Base-by-base conservation (phyloP, 2,113 vertebrate genomes). In the Spheniscus mendiculus region DNA sequence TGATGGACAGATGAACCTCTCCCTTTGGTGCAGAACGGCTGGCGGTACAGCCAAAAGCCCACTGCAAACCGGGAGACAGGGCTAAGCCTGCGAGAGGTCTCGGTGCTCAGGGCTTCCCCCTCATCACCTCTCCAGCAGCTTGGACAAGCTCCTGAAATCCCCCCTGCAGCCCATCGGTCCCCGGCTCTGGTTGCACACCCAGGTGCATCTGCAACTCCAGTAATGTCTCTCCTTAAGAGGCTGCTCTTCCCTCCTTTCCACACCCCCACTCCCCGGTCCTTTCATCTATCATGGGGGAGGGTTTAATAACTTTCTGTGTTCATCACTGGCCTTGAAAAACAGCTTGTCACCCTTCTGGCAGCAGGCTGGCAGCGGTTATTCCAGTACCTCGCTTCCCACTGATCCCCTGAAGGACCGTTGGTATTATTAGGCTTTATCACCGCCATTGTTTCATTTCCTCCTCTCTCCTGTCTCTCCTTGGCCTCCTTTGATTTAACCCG, bases 331-430 rank as follows among this genome's bases (percentile, higher is more conserved):
- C 77, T 81, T 58, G 53, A 56, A 72, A 83, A 94, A 63, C 20
- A 81, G 66, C 26, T 86, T n/a, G 26, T 52, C 76, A 69, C 44
- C 34, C 36, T 74, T 49, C 38, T 30, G 44, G 52, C 86, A 77
- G 62, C 34, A 69, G 62, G 34, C 53, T 78, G 83, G 73, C 36
- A 89, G 40, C 15, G 10, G 12, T 81, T 70, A 27, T 15, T 66
- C 36, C 72, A 87, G 69, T 22, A 40, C 56, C 49, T 83, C 0
- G 0, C n/a, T 85, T 47, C n/a, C 30, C 56, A 66, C 16, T 0
- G 0, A 76, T 59, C 32, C 52, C 23, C 36, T 81, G 40, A 49
- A 89, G 50, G 36, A 59, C 83, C 9, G 0, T 5, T 6, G 1
- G 34, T 27, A 56, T 69, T 78, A 63, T 62, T 12, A 65, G 34